Evolutionary conservation across 2,888 invertebrate genomes (phyloP), one percentile per base, ranked within the genome.

Genomic region (Penaeus monodon): DNA sequence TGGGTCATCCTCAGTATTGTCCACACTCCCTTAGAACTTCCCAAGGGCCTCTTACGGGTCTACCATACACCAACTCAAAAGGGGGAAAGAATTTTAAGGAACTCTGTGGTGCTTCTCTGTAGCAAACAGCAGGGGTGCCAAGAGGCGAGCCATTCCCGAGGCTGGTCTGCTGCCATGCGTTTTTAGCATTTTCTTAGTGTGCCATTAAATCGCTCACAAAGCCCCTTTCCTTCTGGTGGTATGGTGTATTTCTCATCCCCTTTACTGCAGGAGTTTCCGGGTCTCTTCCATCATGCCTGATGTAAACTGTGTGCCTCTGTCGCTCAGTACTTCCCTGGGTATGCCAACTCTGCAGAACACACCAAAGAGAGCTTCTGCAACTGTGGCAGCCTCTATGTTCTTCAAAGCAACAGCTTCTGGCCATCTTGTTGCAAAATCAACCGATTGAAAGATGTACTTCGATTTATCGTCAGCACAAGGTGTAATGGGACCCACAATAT

Each of bases 391-490:
- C 4, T 73, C 73, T 12, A 73, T 49, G 22, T 65, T 68, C 70
- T 33, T 68, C 73, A 82, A 73, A 1, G 73, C 44, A 20, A 84
- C 63, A 20, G 76, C 84, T 3, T 85, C 84, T 17, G 84, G 84
- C 78, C 78, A 79, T n/a, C 66, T 44, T 27, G 84, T 76, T 57
- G 49, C 65, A 14, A 85, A 70, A 70, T 85, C 85, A n/a, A 79
- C 68, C 1, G 22, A 2, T 1, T 66, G 66, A 20, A 85, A n/a
- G 27, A 78, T 78, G 79, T 68, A 79, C 24, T 63, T 49, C 1
- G 68, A 68, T 22, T 65, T 38, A 0, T 33, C 78, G 22, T 38
- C 44, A 17, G 57, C 22, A 3, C 64, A 14, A 2, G 29, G 68
- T 4, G 49, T 10, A 6, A 85, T 49, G 20, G 73, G 79, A 0